These are phyloP conservation scores for Girardinus metallicus DNA, from an alignment of 2,797 vertebrate genomes.

Conservation along the genomic window DNA sequence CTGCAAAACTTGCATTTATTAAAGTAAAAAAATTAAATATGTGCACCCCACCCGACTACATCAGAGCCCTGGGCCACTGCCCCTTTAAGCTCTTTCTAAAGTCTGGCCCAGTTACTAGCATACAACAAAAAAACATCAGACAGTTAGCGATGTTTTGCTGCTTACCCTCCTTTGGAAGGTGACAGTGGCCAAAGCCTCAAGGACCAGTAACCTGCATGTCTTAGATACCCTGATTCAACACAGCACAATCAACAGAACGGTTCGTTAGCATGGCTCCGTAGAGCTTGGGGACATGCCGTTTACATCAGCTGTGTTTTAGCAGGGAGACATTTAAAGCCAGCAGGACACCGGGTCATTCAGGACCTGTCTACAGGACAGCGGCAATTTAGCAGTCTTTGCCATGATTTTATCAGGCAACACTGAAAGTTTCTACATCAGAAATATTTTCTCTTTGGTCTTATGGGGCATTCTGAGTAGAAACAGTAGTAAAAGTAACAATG, in stretches of 20 bases:
- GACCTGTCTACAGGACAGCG: background rate
- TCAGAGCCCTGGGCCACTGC: no score
- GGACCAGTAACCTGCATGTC: background rate
- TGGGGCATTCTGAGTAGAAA: background rate
- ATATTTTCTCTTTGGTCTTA: background rate
- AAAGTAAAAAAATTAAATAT: no score
- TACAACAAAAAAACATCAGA: background rate
- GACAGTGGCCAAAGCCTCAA: background rate
- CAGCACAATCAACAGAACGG: background rate
- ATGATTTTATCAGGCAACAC: background rate
- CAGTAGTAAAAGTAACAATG: background rate
- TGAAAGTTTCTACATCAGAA: background rate
- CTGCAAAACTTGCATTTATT: no score
- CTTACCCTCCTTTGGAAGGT: background rate
- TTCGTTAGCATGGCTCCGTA: background rate
- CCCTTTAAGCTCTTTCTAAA: no score
- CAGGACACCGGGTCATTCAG: background rate
- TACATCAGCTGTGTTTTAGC: background rate
- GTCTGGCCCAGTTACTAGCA: no score
- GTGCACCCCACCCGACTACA: no score
- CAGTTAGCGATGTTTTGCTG: background rate
- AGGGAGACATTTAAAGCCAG: background rate
- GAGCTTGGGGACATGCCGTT: background rate
- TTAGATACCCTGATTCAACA: background rate
- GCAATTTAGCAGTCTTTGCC: background rate